phyloP scores from a whole-genome alignment of 1,140 invertebrate species.

The Drosophila nebulosa region DNA sequence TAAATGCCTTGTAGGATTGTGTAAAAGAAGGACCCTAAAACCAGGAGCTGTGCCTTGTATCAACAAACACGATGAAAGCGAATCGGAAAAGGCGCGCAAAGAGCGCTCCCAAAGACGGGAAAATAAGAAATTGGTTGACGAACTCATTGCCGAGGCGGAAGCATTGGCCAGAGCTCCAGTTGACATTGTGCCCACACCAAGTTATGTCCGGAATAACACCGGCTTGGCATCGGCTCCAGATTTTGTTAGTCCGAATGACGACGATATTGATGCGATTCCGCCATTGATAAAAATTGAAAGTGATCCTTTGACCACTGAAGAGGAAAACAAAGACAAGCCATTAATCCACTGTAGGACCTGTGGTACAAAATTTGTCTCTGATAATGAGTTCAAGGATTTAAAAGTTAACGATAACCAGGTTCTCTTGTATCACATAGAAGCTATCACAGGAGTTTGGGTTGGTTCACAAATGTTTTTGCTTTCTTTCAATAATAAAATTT shows the following conservation, averaged over 20 bases:
- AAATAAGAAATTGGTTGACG: slow-evolving; percentile 27
- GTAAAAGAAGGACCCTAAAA: slow-evolving; percentile 27
- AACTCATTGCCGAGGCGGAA: slow-evolving; percentile 21
- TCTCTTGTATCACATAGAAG: slow-evolving; percentile 61
- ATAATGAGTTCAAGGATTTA: slow-evolving; percentile 39
- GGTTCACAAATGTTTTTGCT: not conserved
- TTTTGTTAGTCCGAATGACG: not conserved
- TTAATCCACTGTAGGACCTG: slow-evolving; percentile 45
- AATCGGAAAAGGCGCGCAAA: not conserved
- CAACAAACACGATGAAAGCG: slow-evolving; percentile 15
- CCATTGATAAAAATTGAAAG: not conserved
- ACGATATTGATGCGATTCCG: not conserved
- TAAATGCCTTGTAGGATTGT: not conserved
- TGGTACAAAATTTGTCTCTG: slow-evolving; percentile 12
- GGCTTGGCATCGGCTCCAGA: slow-evolving; percentile 4
- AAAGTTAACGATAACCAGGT: slow-evolving; percentile 37
- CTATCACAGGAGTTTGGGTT: slow-evolving; percentile 64
- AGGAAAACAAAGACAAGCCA: not conserved
- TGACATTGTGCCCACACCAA: slow-evolving; percentile 2
- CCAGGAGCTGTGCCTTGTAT: slow-evolving; percentile 33
- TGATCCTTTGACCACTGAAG: slow-evolving; percentile 1
- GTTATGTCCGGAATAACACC: not conserved
- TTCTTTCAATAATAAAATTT: not conserved
- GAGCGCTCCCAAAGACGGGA: slow-evolving; percentile 8
- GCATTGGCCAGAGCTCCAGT: not conserved